A percentile compares a stretch with the other conserved stretches of the same genome.
phyloP scores from a whole-genome alignment of 2,797 vertebrate species.

The Clarias fuscus region DNA sequence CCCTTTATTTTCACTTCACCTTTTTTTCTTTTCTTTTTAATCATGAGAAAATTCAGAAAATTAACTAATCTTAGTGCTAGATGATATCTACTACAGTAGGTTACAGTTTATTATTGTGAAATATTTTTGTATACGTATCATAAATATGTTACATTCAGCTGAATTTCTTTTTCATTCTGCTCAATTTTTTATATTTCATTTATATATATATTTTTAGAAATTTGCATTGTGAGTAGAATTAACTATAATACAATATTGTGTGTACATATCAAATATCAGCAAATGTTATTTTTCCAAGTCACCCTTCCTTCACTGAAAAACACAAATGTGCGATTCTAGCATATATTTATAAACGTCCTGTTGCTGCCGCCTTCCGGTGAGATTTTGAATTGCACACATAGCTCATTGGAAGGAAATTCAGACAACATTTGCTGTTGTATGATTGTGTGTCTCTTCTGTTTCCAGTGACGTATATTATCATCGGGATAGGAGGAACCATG shows the following conservation, averaged over 20 bases:
- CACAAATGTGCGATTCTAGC: neutral
- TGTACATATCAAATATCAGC: neutral
- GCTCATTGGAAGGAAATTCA: neutral
- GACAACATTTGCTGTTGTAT: neutral
- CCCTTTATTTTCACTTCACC: constrained; percentile 45
- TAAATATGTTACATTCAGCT: no score
- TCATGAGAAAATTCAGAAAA: neutral
- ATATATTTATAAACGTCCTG: neutral
- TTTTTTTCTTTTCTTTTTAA: constrained; percentile 33
- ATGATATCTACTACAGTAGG: neutral
- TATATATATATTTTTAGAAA: no score
- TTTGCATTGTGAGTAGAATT: neutral
- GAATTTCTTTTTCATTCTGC: no score
- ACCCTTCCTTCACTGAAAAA: neutral
- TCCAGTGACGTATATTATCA: constrained; percentile 89
- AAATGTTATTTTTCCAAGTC: constrained; percentile 8
- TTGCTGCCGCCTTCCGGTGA: constrained; percentile 63
- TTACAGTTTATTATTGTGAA: neutral
- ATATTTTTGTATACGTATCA: neutral
- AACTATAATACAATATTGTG: neutral
- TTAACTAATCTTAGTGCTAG: neutral
- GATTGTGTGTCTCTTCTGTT: constrained; percentile 43
- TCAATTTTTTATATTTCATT: neutral
- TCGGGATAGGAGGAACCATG: constrained; percentile 90
- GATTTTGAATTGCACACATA: constrained; percentile 51